Evolutionary conservation across 2,113 vertebrate species (phyloP).

Genomic region (Conger conger): DNA sequence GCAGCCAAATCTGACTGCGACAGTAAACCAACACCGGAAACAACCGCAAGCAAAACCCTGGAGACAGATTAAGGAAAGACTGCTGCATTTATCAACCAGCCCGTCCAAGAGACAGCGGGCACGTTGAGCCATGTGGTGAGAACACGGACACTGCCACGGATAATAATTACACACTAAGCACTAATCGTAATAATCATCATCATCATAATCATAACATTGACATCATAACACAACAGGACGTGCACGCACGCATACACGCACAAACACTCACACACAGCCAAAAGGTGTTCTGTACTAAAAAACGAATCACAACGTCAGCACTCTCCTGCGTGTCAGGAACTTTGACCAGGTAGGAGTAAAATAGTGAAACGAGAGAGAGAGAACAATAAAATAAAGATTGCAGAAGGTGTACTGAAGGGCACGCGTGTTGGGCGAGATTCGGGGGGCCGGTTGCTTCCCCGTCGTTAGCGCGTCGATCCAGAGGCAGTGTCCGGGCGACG

Average conservation of each 20-base stretch:
- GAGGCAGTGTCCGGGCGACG: not conserved
- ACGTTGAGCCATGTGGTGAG: not conserved
- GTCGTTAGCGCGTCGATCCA: not conserved
- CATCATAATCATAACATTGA: too few species aligned
- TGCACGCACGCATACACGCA: not conserved
- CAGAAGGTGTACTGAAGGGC: not conserved
- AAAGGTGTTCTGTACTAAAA: too few species aligned
- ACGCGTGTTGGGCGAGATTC: not conserved
- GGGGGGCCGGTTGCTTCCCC: too few species aligned
- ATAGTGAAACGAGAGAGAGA: not conserved
- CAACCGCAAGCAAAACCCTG: not conserved
- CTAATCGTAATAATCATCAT: too few species aligned
- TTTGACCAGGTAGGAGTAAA: not conserved
- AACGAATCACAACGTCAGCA: too few species aligned
- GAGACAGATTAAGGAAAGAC: not conserved
- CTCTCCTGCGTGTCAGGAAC: too few species aligned
- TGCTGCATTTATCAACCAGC: not conserved
- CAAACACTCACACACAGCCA: not conserved
- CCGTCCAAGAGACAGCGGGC: not conserved
- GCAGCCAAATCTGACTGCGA: not conserved
- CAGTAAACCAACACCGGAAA: not conserved
- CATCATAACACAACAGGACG: not conserved
- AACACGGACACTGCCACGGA: not conserved
- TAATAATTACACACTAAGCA: not conserved
- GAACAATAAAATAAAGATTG: not conserved